phyloP scores from a whole-genome alignment of 1,140 invertebrate species.

The Trigoniulus corallinus region DNA sequence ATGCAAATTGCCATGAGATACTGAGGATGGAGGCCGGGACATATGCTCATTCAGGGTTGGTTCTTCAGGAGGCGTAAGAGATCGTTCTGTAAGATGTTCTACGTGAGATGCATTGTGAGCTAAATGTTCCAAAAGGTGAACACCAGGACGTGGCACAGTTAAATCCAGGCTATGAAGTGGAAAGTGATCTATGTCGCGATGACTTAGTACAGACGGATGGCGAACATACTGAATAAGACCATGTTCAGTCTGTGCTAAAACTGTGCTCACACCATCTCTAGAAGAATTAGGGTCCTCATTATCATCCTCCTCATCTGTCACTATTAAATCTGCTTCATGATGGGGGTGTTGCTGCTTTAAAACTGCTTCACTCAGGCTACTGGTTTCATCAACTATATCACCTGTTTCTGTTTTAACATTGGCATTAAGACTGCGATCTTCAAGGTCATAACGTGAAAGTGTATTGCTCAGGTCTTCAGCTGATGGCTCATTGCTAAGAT shows the following conservation, averaged over 20 bases:
- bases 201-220: not conserved
- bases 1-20: not conserved
- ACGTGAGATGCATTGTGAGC: not conserved
- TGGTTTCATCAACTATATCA: not conserved
- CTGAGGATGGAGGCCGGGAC: not conserved
- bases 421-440: not conserved
- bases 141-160: not conserved
- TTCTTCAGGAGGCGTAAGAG: not conserved
- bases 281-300: not conserved
- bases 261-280: not conserved
- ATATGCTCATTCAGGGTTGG: not conserved
- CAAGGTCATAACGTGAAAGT: not conserved
- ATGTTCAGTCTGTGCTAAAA: not conserved
- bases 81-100: not conserved
- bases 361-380: not conserved
- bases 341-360: too few relatives aligned
- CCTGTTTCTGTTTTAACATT: not conserved
- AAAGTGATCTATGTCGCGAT: not conserved
- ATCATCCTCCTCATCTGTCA: not conserved
- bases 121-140: not conserved
- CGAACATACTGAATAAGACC: not conserved
- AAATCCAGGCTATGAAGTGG: not conserved
- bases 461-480: not conserved
- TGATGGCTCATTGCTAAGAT: not conserved
- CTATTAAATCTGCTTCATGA: not conserved